Percentiles rank a stretch among this genome's conserved stretches.
Conservation (phyloP, 2,113 vertebrate genomes). For the Podarcis cretensis region DNA sequence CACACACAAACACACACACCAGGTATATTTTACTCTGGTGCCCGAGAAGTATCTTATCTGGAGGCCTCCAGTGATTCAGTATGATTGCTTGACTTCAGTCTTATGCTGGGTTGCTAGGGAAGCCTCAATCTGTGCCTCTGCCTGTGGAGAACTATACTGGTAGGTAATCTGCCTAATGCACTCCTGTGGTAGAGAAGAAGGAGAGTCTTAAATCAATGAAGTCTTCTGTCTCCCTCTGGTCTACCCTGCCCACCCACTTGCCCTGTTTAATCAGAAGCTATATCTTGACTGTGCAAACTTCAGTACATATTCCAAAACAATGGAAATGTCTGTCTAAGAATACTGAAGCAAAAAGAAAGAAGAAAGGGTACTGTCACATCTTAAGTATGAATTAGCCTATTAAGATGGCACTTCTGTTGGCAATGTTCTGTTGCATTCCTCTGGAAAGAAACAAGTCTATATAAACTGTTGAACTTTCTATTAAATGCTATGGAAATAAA, state of each 20-base stretch:
- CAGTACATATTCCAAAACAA: background rate
- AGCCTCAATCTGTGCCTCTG: too few relatives aligned
- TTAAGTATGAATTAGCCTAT: background rate
- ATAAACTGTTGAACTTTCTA: background rate
- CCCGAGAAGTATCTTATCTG: background rate
- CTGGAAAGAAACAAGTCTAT: background rate
- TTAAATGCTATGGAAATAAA: constrained; percentile 8
- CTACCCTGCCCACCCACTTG: background rate
- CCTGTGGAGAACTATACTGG: background rate
- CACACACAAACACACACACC: too few relatives aligned
- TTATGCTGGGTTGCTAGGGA: background rate
- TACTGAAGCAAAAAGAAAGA: background rate
- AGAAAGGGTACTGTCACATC: background rate
- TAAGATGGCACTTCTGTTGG: background rate
- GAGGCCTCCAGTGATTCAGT: background rate
- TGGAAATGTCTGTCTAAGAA: background rate
- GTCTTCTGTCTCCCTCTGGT: background rate
- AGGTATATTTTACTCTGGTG: background rate
- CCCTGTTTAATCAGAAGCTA: background rate
- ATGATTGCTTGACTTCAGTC: background rate
- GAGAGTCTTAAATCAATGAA: background rate
- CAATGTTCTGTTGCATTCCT: background rate
- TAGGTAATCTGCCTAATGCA: background rate
- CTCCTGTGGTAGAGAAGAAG: background rate
- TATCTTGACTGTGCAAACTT: background rate